Evolutionary conservation across 2,797 vertebrate species (phyloP).

Genomic region (Lophotriccus pileatus): DNA sequence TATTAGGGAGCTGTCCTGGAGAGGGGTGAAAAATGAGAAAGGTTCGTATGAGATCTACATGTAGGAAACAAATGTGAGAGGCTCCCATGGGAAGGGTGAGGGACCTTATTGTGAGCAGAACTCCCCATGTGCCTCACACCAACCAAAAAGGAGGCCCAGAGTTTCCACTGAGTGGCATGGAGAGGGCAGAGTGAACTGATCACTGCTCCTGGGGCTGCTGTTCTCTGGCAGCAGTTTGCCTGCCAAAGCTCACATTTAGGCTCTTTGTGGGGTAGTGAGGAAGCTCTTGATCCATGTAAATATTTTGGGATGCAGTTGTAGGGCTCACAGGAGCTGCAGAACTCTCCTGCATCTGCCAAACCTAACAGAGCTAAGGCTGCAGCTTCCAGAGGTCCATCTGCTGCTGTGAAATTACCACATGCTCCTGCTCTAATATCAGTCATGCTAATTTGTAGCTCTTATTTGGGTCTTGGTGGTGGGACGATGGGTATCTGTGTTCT

Average conservation of each 20-base stretch:
- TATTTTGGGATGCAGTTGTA: not conserved
- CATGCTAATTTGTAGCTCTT: not conserved
- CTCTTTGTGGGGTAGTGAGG: not conserved
- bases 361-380: not conserved
- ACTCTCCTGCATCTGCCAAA: not conserved
- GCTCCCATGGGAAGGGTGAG: not conserved
- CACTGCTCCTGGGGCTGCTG: too few species aligned
- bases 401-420: not conserved
- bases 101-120: not conserved
- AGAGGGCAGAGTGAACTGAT: not conserved
- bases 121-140: not conserved
- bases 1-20: not conserved
- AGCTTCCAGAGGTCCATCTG: not conserved
- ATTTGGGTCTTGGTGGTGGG: not conserved
- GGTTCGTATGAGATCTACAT: accelerated
- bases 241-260: not conserved
- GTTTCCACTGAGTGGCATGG: not conserved
- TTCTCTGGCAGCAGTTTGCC: not conserved
- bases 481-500: not conserved
- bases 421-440: not conserved
- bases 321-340: not conserved
- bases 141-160: not conserved
- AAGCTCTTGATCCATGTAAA: not conserved
- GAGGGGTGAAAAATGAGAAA: not conserved
- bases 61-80: not conserved